Conservation (phyloP, 2,113 vertebrate genomes). For the Numenius arquata region DNA sequence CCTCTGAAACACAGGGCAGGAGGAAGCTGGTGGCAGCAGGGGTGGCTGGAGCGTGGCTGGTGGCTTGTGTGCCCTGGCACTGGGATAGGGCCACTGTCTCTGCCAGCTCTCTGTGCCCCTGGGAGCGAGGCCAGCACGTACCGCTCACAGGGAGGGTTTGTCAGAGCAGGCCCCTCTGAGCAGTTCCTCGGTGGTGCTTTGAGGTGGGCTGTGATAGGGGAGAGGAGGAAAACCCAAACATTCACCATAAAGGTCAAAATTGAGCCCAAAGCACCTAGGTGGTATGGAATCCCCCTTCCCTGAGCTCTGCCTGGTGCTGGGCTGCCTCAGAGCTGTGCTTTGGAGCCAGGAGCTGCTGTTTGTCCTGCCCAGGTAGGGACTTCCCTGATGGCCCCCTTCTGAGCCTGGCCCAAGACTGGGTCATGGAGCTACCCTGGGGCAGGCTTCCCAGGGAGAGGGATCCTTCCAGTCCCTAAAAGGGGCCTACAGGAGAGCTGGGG, state of each 20-base stretch:
- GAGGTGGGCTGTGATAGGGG: neutral
- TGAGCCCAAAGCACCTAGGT: neutral
- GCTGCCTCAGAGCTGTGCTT: neutral
- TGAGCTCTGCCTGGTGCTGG: neutral
- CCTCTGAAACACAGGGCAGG: neutral
- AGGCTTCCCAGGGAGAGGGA: neutral
- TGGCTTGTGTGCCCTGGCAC: neutral
- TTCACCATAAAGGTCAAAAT: neutral
- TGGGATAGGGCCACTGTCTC: neutral
- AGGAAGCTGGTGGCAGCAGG: neutral
- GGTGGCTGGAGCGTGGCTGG: neutral
- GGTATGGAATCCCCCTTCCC: neutral
- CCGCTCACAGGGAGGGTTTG: neutral
- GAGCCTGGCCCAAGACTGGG: neutral
- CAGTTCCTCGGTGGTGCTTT: neutral
- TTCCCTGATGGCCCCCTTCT: neutral
- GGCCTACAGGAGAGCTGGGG: too few relatives aligned
- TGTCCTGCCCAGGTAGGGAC: neutral
- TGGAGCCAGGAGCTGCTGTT: neutral
- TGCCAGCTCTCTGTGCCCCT: neutral
- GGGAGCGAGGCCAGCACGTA: fast-evolving
- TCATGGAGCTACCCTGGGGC: neutral
- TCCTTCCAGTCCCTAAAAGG: too few relatives aligned
- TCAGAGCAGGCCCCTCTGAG: neutral
- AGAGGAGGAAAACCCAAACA: neutral